A percentile compares a stretch with the other conserved stretches of the same genome.
Evolutionary conservation across 2,888 invertebrate species (phyloP).

Genomic region (Andrena marginata): DNA sequence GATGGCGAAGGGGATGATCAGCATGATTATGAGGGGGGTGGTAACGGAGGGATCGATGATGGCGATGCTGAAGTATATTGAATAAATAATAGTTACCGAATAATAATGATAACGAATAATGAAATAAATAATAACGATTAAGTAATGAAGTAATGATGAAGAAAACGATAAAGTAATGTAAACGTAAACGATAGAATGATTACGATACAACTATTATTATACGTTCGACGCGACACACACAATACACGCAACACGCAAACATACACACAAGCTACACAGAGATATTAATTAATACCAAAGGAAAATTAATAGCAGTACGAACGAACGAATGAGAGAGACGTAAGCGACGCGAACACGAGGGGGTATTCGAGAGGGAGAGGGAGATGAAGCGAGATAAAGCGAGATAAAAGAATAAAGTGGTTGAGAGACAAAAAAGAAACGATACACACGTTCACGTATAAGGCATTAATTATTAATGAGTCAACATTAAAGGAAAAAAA

Average conservation of each 20-base stretch:
- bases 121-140: slow-evolving; percentile 60
- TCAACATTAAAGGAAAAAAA: slow-evolving; percentile 2
- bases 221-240: slow-evolving; percentile 59
- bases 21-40: not conserved
- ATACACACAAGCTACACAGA: slow-evolving; percentile 16
- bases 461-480: slow-evolving; percentile 23
- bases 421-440: no score
- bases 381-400: slow-evolving; percentile 4
- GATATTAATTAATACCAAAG: slow-evolving; percentile 17
- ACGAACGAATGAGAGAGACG: slow-evolving; percentile 23
- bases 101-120: slow-evolving; percentile 65
- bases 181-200: slow-evolving; percentile 71
- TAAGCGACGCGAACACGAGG: slow-evolving; percentile 1
- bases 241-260: slow-evolving; percentile 18
- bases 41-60: slow-evolving; percentile 3
- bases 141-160: slow-evolving; percentile 55
- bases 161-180: slow-evolving; percentile 63
- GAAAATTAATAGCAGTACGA: slow-evolving; percentile 27
- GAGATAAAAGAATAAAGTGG: not conserved
- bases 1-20: slow-evolving; percentile 2
- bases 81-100: slow-evolving; percentile 60
- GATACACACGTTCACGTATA: slow-evolving; percentile 22
- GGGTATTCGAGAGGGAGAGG: not conserved
- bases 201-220: slow-evolving; percentile 68
- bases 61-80: slow-evolving; percentile 35